Evolutionary conservation across 2,797 vertebrate genomes (phyloP).

Genomic region (Anguilla obscura): DNA sequence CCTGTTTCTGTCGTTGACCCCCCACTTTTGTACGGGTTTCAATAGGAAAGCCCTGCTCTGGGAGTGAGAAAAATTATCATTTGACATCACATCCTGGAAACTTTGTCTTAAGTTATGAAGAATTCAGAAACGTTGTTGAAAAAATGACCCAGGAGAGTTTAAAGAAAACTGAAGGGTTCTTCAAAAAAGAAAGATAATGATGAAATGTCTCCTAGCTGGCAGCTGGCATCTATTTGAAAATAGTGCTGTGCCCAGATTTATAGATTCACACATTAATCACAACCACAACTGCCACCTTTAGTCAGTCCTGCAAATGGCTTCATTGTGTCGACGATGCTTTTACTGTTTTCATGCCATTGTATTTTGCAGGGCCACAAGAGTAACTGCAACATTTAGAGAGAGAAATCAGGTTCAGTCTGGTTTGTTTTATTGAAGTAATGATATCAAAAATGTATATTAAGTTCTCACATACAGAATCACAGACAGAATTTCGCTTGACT

Average conservation of each 20-base stretch:
- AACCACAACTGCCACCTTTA: background rate
- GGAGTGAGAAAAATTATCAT: background rate
- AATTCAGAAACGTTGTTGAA: background rate
- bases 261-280: slow-evolving; percentile 33
- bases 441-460: background rate
- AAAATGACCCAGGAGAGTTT: background rate
- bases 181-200: slow-evolving; percentile 22
- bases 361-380: background rate
- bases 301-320: slow-evolving; percentile 12
- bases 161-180: background rate
- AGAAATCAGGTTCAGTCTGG: background rate
- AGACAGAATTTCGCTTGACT: background rate
- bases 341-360: background rate
- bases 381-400: background rate
- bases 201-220: slow-evolving; percentile 20
- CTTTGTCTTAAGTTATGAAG: background rate
- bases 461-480: background rate
- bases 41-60: background rate
- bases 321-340: background rate
- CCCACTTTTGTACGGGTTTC: background rate
- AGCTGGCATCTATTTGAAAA: slow-evolving; percentile 29
- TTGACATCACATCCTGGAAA: background rate
- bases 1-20: background rate
- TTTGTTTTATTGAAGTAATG: background rate
- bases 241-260: slow-evolving; percentile 16